Base-by-base conservation (phyloP, 2,797 vertebrate genomes). In the Sebastes cheni region DNA sequence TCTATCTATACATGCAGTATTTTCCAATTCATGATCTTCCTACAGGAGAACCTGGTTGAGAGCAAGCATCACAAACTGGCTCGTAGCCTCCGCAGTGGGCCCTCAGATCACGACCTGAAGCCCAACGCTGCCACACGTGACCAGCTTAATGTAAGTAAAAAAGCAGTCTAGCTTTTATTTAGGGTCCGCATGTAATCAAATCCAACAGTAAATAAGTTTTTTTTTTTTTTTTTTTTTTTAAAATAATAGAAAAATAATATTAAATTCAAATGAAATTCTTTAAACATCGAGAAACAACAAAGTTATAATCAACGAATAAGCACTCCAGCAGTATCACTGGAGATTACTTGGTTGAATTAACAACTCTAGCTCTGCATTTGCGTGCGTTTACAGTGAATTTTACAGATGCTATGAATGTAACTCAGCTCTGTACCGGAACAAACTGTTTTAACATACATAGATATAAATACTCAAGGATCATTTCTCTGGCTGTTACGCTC, bases 61-160 rank as follows among this genome's bases (percentile, higher is more conserved):
- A 99, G 98, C 86, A 99, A 99, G 83, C 98, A 99, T 86, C 99
- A 99, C 92, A 99, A 99, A 85, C 96, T 99, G 92, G 98, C 99
- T 46, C 97, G 98, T 70, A 99, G 98, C 90, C 97, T 99, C 82
- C 96, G 99, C 89, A 99, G 98, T 11, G 99, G 98, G 30, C 98
- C 99, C 3, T 98, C 98, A 2, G 98, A 99, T 85, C 99, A 98
- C 52, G 98, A 99, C 92, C 95, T 99, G 91, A 99, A 99, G 93
- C 98, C 99, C 75, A 99, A 99, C 36, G 98, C 99, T 16, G 95
- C 98, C 66, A 99, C 98, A 0, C 95, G 98, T 20, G 99, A 99
- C 93, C 99, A 99, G 86, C 97, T 99, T 42, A 99, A 99, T 80
- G 99, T 99, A 91, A 96, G 97, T 90, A 16, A 61, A 68, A 67